Evolutionary conservation across 1,140 invertebrate genomes (phyloP).

Genomic region (Cherax quadricarinatus): DNA sequence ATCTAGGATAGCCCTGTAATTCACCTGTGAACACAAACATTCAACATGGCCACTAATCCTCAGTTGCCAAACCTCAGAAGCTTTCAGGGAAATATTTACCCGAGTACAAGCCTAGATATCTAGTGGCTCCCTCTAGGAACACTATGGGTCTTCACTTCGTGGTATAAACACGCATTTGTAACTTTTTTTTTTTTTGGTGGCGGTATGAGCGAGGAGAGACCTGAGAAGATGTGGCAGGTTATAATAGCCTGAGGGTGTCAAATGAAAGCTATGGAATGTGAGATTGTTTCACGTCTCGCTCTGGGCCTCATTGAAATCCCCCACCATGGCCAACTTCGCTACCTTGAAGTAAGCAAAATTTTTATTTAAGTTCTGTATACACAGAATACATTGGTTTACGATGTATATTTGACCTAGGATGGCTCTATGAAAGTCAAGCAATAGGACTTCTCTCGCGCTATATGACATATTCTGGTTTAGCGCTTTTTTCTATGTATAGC

Average conservation of each 20-base stretch:
- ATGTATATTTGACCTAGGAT: no score
- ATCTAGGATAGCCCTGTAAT: constrained; percentile 1
- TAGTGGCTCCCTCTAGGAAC: background rate
- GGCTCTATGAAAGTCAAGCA: no score
- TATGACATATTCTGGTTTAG: no score
- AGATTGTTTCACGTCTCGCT: constrained; percentile 12
- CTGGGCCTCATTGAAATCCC: background rate
- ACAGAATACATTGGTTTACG: no score
- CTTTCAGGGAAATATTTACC: background rate
- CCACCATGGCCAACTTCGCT: no score
- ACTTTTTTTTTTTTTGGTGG: no score
- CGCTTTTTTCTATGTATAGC: no score
- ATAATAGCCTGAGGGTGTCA: background rate
- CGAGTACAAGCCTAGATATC: background rate
- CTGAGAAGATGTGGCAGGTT: background rate
- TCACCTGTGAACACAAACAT: constrained; percentile 44
- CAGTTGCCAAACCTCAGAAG: background rate
- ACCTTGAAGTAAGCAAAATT: no score
- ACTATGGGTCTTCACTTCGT: no score
- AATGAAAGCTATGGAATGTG: constrained; percentile 51
- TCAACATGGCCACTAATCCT: constrained; percentile 34
- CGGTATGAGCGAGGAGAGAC: background rate
- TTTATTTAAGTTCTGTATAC: no score
- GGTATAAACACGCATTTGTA: no score
- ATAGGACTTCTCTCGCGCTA: no score